Evolutionary conservation across 2,113 vertebrate genomes (phyloP).

Genomic region (Brevimyrus niger): DNA sequence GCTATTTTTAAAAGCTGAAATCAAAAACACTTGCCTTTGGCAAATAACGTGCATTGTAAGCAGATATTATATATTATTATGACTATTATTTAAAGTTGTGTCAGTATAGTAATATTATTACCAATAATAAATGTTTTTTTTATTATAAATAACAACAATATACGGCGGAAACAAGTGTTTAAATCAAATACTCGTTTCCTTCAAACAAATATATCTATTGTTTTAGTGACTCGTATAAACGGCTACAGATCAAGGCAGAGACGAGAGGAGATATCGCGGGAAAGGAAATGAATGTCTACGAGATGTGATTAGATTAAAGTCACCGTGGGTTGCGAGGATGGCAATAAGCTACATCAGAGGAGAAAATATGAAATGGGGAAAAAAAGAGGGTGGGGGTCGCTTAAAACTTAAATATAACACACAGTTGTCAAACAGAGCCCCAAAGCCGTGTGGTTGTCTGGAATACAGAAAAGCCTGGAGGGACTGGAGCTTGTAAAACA

Average conservation of each 20-base stretch:
- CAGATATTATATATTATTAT: not conserved
- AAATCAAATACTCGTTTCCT: not conserved
- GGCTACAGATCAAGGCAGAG: not conserved
- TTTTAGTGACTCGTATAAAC: not conserved
- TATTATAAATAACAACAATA: not conserved
- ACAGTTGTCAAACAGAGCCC: not conserved
- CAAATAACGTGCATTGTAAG: not conserved
- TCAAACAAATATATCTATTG: not conserved
- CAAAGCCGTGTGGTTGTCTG: not conserved
- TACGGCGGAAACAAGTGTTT: not conserved
- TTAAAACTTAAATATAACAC: not conserved
- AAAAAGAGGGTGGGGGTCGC: not conserved
- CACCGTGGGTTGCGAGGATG: not conserved
- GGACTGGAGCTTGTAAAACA: not conserved
- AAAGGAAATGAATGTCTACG: not conserved
- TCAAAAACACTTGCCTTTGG: not conserved
- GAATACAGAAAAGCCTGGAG: not conserved
- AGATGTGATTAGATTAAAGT: not conserved
- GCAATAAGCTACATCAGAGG: not conserved
- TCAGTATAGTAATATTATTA: not conserved
- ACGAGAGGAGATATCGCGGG: not conserved
- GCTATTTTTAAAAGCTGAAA: not conserved
- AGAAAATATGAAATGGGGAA: not conserved
- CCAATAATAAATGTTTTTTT: not conserved
- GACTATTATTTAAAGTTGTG: not conserved